Evolutionary conservation across 2,113 vertebrate species (phyloP), one percentile per base, ranked within the genome.

Genomic region (Pollimyrus isidori): DNA sequence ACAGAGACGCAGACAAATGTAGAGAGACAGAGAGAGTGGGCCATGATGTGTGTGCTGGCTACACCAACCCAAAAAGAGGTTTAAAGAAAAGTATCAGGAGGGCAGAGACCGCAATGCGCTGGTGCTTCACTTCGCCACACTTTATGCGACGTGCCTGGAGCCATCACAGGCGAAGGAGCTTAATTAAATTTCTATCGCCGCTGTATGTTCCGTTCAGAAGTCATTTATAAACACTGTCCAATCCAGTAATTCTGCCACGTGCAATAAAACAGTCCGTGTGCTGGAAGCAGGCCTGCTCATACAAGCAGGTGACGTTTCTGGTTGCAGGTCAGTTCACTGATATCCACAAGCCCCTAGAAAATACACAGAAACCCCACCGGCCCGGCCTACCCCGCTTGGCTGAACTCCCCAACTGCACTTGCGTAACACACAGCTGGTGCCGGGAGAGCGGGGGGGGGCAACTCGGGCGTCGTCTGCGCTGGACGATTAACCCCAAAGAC

Each of bases 401-500:
- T 91, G 91, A 91, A 91, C 90, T 90, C 91, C 89, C 90, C 65
- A 65, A 87, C 90, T 91, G 90, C n/a, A 46, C 92, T 93, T 94
- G 93, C 91, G 91, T 93, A 94, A 94, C 50, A 13, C 48, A 52
- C 65, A 49, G 62, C 62, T 69, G 62, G 26, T 69, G 26, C 26
- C n/a, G 7, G n/a, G 62, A 26, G 7, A 65, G 62, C 23, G 3
- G 23, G 23, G 2, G 23, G 49, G 6, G 56, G 62, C 26, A 69
- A 69, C 58, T 11, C 10, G n/a, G n/a, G n/a, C 26, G 9, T 30
- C 3, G n/a, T 69, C 62, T 26, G n/a, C 10, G 3, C 62, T 69
- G 26, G 62, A 13, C 10, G n/a, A 30, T 69, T 69, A 69, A 69
- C 62, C n/a, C 62, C 62, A 3, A 69, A 69, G 62, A 69, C n/a